phyloP scores from a whole-genome alignment of 2,888 invertebrate genomes.

The Camptogramma bilineatum region DNA sequence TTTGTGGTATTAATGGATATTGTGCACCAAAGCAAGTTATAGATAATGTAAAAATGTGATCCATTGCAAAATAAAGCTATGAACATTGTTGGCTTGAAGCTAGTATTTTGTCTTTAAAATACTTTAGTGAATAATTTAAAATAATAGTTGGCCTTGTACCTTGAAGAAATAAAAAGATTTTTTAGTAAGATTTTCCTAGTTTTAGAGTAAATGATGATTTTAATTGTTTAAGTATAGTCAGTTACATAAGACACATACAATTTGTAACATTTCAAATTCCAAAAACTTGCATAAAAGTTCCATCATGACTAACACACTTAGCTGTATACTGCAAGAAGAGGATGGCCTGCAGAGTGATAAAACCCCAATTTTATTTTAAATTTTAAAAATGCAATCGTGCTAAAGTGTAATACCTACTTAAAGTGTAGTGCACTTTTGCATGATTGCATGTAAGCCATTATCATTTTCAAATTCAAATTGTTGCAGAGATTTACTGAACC shows the following conservation, averaged over 20 bases:
- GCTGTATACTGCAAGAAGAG: no score
- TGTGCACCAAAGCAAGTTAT: slow-evolving; percentile 23
- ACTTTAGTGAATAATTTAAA: slow-evolving; percentile 15
- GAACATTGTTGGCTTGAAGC: slow-evolving; percentile 22
- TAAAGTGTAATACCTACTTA: no score
- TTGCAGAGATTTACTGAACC: no score
- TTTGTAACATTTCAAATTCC: no score
- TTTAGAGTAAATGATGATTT: neutral
- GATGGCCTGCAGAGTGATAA: no score
- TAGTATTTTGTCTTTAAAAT: slow-evolving; percentile 14
- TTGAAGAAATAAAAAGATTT: neutral
- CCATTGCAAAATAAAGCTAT: slow-evolving; percentile 29
- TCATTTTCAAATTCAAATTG: no score
- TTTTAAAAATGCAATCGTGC: no score
- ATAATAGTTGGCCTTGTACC: slow-evolving; percentile 27
- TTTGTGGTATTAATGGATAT: slow-evolving; percentile 9
- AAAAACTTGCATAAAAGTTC: no score
- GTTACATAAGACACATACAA: neutral
- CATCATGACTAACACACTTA: no score
- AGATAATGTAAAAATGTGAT: slow-evolving; percentile 4
- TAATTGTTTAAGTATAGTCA: neutral
- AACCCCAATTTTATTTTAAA: no score
- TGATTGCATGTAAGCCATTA: no score
- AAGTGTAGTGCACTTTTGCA: no score
- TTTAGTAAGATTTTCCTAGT: neutral